phyloP scores from a whole-genome alignment of 2,888 invertebrate genomes.

The Apodemia hepburni region DNA sequence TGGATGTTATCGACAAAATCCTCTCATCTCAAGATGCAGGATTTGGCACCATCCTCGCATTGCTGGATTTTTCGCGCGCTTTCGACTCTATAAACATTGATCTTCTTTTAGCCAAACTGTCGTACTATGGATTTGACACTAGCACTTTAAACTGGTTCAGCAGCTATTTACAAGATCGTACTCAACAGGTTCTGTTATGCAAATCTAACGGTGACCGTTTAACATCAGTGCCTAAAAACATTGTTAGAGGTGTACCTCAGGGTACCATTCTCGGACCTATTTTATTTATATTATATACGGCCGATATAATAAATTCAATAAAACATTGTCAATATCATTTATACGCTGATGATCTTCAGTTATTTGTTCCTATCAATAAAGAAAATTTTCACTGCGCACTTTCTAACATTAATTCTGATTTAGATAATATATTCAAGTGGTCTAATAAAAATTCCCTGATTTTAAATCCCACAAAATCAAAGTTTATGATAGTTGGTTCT shows the following conservation, averaged over 20 bases:
- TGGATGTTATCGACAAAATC: constrained; percentile 1
- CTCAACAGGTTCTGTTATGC: not conserved
- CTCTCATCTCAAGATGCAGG: constrained; percentile 1
- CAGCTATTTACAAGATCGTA: not conserved
- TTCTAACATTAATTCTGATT: not conserved
- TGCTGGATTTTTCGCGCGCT: not conserved
- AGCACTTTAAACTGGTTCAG: not conserved
- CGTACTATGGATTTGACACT: not conserved
- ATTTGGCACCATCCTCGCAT: not conserved
- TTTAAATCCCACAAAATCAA: not conserved
- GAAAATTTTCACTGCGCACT: not conserved
- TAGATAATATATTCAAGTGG: not conserved
- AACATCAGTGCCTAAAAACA: not conserved
- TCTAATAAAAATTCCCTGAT: not conserved
- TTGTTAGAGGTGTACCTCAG: not conserved
- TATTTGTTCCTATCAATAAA: not conserved
- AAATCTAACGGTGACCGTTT: not conserved
- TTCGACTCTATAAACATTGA: not conserved
- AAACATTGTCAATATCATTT: not conserved
- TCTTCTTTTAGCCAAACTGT: not conserved
- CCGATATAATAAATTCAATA: not conserved
- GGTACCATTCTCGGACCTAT: not conserved
- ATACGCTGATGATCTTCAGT: not conserved
- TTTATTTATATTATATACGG: not conserved
- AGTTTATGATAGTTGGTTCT: not conserved